Evolutionary conservation across 2,797 vertebrate genomes (phyloP), one percentile per base, ranked within the genome.

Genomic region (Lagocephalus sceleratus): DNA sequence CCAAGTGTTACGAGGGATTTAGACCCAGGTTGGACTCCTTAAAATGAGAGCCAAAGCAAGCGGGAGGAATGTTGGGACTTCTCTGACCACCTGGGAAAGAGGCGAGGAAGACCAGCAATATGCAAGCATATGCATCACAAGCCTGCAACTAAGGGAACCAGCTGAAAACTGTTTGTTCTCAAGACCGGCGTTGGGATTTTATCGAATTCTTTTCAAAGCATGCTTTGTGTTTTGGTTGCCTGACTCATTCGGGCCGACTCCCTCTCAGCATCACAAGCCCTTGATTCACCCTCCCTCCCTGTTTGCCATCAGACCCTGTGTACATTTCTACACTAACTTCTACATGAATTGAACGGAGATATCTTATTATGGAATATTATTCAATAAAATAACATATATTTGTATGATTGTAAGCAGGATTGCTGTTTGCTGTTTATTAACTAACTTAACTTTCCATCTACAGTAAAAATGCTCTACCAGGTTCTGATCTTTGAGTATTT

Each of bases 341-440:
- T 71, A 75, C 56, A 60, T 84, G 71, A 79, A 81, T 71, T 75
- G 60, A 84, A 85, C 78, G 79, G 75, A 87, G 78, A 74, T 70
- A 76, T 88, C 84, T 83, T 85, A 88, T 80, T 84, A 75, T 81
- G 83, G 60, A 81, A 88, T 88, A 90, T 74, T 88, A 90, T 79
- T 87, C 84, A 91, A 89, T 91, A 87, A 90, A 88, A 78, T 87
- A 82, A 88, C 88, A 87, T 90, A 92, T 90, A 91, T 92, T 92
- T 92, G 87, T 92, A 92, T 91, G 78, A 90, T 90, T 92, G 86
- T 90, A 89, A 78, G 64, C 61, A 1, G 61, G 64, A 60, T 32
- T n/a, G 40, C 40, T 10, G 16, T n/a, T 19, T 42, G 16, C 40
- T 10, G n/a, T 19, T 42, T n/a, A n/a, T 19, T 42, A 35, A 35